Conservation (phyloP, 2,113 vertebrate genomes). For the Campylorhamphus procurvoides region DNA sequence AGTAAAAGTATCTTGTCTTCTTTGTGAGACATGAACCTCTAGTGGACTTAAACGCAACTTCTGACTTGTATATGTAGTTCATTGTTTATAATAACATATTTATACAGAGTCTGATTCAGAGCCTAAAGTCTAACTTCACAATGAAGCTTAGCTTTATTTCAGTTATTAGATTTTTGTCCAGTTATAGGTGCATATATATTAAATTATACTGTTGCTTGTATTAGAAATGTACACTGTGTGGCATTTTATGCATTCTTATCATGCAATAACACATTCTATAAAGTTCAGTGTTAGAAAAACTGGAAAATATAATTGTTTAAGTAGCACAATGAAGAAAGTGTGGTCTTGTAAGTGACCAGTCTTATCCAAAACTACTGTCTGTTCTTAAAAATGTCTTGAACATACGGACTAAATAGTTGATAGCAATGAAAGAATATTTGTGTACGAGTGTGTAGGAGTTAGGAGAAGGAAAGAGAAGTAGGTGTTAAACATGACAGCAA, state of each 20-base stretch:
- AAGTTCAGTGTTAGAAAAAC: neutral
- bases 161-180: neutral
- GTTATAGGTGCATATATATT: neutral
- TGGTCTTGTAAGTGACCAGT: neutral
- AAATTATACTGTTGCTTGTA: neutral
- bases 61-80: neutral
- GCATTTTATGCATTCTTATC: neutral
- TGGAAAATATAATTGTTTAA: neutral
- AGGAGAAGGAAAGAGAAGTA: constrained; percentile 24
- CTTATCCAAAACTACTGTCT: neutral
- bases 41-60: neutral
- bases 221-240: neutral
- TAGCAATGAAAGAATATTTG: constrained; percentile 1
- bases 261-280: neutral
- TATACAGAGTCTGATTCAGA: neutral
- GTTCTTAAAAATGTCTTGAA: constrained; percentile 14
- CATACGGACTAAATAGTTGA: neutral
- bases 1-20: neutral
- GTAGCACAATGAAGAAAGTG: neutral
- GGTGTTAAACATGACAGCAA: constrained; percentile 44
- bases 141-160: neutral
- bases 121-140: neutral
- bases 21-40: neutral
- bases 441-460: constrained; percentile 27
- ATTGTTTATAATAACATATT: neutral